Percentiles rank a stretch among this genome's conserved stretches.
These are phyloP conservation scores for Cathartes aura DNA, from an alignment of 2,113 vertebrate genomes.

Conservation along the genomic window DNA sequence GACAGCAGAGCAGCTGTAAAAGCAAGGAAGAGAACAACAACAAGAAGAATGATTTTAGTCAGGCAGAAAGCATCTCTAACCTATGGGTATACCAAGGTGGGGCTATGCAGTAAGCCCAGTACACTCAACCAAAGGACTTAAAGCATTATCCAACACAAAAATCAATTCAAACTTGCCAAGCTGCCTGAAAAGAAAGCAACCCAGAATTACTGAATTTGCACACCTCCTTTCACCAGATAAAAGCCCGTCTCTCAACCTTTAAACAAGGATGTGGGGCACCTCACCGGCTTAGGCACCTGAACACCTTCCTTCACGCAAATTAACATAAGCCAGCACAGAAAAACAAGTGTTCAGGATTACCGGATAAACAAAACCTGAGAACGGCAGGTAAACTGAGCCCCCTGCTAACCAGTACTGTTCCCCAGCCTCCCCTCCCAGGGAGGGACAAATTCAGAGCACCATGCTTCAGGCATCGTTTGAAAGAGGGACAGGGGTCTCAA, in stretches of 20 bases:
- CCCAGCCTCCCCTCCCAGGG: neutral
- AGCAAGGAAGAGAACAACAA: neutral
- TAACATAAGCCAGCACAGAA: neutral
- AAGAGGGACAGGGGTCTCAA: neutral
- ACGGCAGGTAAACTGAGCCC: neutral
- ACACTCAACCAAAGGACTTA: neutral
- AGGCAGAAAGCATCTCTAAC: neutral
- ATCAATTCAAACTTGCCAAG: neutral
- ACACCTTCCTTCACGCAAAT: neutral
- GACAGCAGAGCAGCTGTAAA: constrained; percentile 18
- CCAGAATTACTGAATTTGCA: neutral
- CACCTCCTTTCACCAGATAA: neutral
- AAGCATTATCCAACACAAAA: neutral
- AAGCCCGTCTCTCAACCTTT: neutral
- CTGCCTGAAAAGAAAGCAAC: neutral
- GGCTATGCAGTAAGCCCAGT: neutral
- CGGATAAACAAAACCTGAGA: neutral
- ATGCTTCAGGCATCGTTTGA: accelerated
- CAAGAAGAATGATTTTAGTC: neutral
- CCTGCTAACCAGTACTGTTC: neutral
- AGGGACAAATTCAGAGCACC: neutral
- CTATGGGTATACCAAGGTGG: neutral
- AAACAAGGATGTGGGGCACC: neutral
- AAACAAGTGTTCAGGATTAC: neutral
- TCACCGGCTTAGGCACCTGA: neutral